phyloP scores from a whole-genome alignment of 92 coral and sea anemone species.

The Porites evermanni region DNA sequence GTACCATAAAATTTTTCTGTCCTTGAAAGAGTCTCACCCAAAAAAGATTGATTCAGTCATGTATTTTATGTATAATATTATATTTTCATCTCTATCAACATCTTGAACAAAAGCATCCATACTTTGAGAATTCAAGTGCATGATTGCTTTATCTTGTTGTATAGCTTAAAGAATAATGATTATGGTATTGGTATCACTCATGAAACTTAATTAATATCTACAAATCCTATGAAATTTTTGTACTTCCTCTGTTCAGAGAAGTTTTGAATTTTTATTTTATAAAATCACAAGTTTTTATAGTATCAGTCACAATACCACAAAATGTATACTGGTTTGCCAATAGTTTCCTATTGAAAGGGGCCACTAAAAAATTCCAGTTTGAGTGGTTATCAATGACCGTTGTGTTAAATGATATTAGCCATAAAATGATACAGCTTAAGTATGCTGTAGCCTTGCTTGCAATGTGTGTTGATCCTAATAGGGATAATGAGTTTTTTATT shows the following conservation, averaged over 20 bases:
- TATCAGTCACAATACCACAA: background rate
- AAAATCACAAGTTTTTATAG: background rate
- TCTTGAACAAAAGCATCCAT: too few relatives aligned
- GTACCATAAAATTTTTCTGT: background rate
- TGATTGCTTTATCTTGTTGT: too few relatives aligned
- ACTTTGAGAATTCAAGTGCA: too few relatives aligned
- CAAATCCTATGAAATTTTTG: background rate
- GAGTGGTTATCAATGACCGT: background rate
- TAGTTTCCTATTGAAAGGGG: background rate
- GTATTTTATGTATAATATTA: too few relatives aligned
- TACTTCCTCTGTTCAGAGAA: background rate
- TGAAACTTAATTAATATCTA: too few relatives aligned
- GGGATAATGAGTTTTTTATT: too few relatives aligned
- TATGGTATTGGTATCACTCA: too few relatives aligned
- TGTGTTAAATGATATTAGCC: background rate
- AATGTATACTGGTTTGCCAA: background rate
- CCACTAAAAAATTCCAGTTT: conserved; percentile 10
- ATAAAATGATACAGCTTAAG: background rate
- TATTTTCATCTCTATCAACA: too few relatives aligned
- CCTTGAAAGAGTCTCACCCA: background rate
- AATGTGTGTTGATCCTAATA: too few relatives aligned
- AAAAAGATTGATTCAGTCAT: background rate
- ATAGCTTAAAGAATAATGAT: too few relatives aligned
- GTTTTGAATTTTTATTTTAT: background rate
- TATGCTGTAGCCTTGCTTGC: background rate